phyloP scores from a whole-genome alignment of 2,797 vertebrate genomes.

The Rousettus madagascariensis region DNA sequence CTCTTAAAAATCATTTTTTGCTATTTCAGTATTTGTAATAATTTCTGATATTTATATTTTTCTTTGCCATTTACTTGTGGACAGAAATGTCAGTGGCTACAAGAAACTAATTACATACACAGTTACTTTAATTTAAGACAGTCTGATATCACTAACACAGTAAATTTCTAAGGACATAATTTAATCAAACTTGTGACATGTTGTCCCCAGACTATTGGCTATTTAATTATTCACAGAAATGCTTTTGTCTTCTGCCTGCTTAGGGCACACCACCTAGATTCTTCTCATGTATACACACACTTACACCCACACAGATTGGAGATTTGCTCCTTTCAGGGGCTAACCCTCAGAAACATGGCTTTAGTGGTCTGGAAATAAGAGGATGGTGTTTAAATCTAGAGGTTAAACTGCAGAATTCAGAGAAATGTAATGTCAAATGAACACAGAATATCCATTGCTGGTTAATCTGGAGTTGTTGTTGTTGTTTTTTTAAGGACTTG shows the following conservation, averaged over 20 bases:
- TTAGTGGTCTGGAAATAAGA: not conserved
- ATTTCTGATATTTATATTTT: not conserved
- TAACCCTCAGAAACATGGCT: not conserved
- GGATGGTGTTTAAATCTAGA: not conserved
- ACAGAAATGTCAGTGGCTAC: not conserved
- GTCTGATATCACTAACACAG: not conserved
- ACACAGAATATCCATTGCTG: not conserved
- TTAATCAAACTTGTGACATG: constrained; percentile 19
- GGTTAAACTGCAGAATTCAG: not conserved
- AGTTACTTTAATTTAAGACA: not conserved
- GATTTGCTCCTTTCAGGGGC: not conserved
- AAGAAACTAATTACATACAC: not conserved
- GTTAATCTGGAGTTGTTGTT: not conserved
- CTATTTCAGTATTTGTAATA: not conserved
- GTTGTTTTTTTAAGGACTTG: not conserved
- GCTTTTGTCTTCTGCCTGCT: not conserved
- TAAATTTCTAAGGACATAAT: not conserved
- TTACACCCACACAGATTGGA: not conserved
- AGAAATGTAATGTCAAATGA: not conserved
- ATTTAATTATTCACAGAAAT: not conserved
- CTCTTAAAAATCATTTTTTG: not conserved
- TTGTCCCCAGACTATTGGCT: not conserved
- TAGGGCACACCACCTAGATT: not conserved
- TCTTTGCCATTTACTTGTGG: not conserved
- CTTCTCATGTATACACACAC: not conserved